A percentile compares a stretch with the other conserved stretches of the same genome.
Evolutionary conservation across 2,888 invertebrate genomes (phyloP).

Genomic region (Anthrax anthrax): DNA sequence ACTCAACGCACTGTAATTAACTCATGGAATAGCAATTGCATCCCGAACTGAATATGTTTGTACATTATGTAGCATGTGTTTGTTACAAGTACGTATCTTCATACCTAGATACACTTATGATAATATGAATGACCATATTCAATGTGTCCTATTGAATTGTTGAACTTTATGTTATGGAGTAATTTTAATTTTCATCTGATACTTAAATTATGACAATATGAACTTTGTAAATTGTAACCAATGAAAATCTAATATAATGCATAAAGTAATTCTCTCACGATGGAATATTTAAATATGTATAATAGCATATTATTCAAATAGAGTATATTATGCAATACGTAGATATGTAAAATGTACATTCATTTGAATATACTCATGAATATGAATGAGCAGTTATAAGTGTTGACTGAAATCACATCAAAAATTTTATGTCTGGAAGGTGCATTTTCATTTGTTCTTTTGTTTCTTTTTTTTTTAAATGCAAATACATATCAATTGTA

Average conservation of each 20-base stretch:
- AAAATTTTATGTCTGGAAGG: no score
- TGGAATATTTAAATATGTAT: neutral
- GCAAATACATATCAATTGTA: no score
- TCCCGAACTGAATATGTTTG: conserved; percentile 4
- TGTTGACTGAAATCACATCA: no score
- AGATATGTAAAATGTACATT: conserved; percentile 1
- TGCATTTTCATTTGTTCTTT: no score
- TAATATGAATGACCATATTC: no score
- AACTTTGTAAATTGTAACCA: neutral
- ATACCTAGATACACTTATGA: neutral
- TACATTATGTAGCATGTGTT: conserved; percentile 1
- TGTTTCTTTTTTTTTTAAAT: no score
- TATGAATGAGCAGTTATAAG: conserved; percentile 4
- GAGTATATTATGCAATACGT: no score
- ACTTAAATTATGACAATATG: neutral
- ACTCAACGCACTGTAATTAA: conserved; percentile 10
- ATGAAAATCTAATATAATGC: conserved; percentile 1
- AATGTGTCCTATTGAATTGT: neutral
- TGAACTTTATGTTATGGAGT: conserved; percentile 2
- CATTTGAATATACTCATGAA: conserved; percentile 3
- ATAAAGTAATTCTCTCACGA: neutral
- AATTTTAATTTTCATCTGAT: conserved; percentile 10
- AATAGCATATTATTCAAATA: no score
- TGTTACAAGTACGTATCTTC: neutral
- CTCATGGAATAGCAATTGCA: conserved; percentile 9